Evolutionary conservation across 2,113 vertebrate genomes (phyloP).

Genomic region (Heterotilapia buettikoferi): DNA sequence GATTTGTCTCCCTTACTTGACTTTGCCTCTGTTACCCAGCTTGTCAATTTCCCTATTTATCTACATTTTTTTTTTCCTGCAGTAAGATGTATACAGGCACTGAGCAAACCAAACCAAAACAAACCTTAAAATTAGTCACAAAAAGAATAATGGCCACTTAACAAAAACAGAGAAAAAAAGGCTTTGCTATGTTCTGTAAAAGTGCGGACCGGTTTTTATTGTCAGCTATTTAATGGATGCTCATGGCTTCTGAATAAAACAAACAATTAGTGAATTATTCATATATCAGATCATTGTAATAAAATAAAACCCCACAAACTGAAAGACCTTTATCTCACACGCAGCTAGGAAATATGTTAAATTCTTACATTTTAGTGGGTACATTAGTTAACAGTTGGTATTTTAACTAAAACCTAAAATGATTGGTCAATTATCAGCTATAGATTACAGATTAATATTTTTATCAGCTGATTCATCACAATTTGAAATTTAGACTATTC

Average conservation of each 20-base stretch:
- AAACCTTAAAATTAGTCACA: neutral
- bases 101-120: neutral
- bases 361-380: neutral
- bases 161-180: neutral
- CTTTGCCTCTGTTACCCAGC: conserved; percentile 27
- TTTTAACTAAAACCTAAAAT: neutral
- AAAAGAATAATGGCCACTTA: neutral
- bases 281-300: neutral
- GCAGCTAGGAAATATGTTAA: neutral
- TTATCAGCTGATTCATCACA: neutral
- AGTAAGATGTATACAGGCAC: neutral
- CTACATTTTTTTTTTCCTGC: neutral
- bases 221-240: neutral
- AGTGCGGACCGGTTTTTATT: neutral
- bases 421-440: neutral
- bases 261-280: neutral
- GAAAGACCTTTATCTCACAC: neutral
- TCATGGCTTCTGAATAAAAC: neutral
- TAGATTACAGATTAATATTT: neutral
- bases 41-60: neutral
- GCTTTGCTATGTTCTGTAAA: neutral
- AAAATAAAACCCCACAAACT: neutral
- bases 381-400: neutral
- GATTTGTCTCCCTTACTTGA: conserved; percentile 56
- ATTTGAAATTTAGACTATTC: neutral